Evolutionary conservation across 2,797 vertebrate species (phyloP), one percentile per base, ranked within the genome.

Genomic region (Rhadinocentrus ornatus): DNA sequence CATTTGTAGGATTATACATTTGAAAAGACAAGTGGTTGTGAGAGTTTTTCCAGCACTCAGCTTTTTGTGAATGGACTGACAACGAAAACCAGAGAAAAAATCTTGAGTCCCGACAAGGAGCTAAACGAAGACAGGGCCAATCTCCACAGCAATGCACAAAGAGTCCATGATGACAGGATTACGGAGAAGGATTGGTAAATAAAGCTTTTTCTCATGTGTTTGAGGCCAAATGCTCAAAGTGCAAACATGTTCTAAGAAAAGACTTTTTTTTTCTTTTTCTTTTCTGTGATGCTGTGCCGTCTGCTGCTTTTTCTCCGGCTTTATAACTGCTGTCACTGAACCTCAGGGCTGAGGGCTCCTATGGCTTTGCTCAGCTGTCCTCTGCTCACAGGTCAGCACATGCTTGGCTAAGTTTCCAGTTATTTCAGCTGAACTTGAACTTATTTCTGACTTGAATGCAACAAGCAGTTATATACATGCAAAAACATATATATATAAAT

Each of bases 311-410:
- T 58, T 60, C 63, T 74, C 67, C 52, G 46, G 59, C 71, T 62
- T 82, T 73, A 20, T 72, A 81, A 80, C 80, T 88, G 66, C 75
- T 82, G 53, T 31, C 70, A 75, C 78, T 83, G 59, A 48, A 74
- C 78, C 65, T 88, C 90, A 94, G 95, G 92, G 77, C 87, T 76
- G 78, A 82, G n/a, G 89, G 88, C 56, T 88, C 89, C 53, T 87
- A 78, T 68, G 91, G 84, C 76, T 92, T 94, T 81, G 77, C 90
- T 81, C 83, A 75, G 88, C 84, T 94, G 56, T 92, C 92, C 50
- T 68, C 86, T 69, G 84, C 92, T 15, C 90, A 93, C 92, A 94
- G 95, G 95, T 95, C 74, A 91, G 93, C 93, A 66, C 39, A 65
- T 62, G 39, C 71, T 41, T 6, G 16, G 60, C 68, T 66, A 39